Percentiles rank a stretch among this genome's conserved stretches.
Evolutionary conservation across 2,888 invertebrate species (phyloP).

Genomic region (Geotrupes spiniger): DNA sequence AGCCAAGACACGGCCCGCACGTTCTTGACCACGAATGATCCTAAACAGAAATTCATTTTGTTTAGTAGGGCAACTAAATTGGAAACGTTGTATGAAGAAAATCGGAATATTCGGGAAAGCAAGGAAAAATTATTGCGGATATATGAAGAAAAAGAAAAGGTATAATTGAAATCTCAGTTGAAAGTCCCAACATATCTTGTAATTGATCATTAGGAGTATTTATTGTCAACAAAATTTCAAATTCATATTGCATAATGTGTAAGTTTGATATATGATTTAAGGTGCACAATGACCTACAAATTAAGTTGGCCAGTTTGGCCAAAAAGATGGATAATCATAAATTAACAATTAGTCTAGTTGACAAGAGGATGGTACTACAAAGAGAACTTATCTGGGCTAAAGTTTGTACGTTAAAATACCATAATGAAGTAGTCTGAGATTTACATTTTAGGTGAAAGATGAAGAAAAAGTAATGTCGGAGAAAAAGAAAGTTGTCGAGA

Average conservation of each 20-base stretch:
- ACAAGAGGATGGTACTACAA: slow-evolving; percentile 40
- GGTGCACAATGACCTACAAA: slow-evolving; percentile 34
- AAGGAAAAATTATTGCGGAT: slow-evolving; percentile 48
- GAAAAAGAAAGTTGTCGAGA: slow-evolving; percentile 15
- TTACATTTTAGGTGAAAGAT: slow-evolving; percentile 21
- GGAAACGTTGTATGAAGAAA: slow-evolving; percentile 60
- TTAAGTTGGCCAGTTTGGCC: slow-evolving; percentile 28
- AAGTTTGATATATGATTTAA: slow-evolving; percentile 10
- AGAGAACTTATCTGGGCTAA: slow-evolving; percentile 35
- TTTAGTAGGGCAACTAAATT: slow-evolving; percentile 78
- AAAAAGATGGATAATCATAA: slow-evolving; percentile 38
- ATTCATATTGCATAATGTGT: no score
- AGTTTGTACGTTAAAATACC: slow-evolving; percentile 19
- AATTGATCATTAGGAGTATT: no score
- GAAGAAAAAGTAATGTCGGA: slow-evolving; percentile 22
- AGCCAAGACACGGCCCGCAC: slow-evolving; percentile 91
- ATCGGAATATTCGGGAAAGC: slow-evolving; percentile 53
- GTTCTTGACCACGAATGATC: slow-evolving; percentile 73
- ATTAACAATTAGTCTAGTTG: slow-evolving; percentile 41
- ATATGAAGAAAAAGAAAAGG: slow-evolving; percentile 53
- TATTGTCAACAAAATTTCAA: no score
- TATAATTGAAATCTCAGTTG: no score
- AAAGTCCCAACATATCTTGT: no score
- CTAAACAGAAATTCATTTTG: slow-evolving; percentile 71
- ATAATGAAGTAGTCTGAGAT: not conserved